A percentile compares a stretch with the other conserved stretches of the same genome.
phyloP scores from a whole-genome alignment of 2,113 vertebrate genomes.

The Chloropsis hardwickii region DNA sequence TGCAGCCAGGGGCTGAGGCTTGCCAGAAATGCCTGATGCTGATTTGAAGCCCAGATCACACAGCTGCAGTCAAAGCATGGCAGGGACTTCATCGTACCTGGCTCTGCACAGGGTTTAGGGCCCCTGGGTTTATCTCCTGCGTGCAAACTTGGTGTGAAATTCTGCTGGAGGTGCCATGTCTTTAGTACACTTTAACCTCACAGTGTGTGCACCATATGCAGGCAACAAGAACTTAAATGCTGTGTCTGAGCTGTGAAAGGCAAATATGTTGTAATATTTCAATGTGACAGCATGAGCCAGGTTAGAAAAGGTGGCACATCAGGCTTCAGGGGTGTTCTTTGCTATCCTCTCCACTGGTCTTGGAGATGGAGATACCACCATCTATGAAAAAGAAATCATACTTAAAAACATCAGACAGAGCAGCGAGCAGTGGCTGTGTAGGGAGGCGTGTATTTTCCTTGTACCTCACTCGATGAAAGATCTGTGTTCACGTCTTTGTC shows the following conservation, averaged over 20 bases:
- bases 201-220: neutral
- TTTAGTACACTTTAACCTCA: neutral
- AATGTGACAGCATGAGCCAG: neutral
- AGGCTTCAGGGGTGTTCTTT: neutral
- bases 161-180: neutral
- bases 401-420: neutral
- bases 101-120: neutral
- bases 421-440: neutral
- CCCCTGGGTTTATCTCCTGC: neutral
- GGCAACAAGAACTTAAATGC: neutral
- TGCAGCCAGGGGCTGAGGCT: neutral
- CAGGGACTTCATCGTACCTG: rapidly evolving
- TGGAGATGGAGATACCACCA: neutral
- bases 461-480: neutral
- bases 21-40: neutral
- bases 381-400: neutral
- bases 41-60: neutral
- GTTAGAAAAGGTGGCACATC: neutral
- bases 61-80: neutral
- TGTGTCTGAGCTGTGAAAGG: neutral
- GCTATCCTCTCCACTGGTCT: neutral
- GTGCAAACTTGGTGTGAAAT: neutral
- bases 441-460: neutral
- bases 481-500: neutral
- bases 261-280: neutral